Conservation (phyloP, 2,113 vertebrate species). For the Trogon surrucura region DNA sequence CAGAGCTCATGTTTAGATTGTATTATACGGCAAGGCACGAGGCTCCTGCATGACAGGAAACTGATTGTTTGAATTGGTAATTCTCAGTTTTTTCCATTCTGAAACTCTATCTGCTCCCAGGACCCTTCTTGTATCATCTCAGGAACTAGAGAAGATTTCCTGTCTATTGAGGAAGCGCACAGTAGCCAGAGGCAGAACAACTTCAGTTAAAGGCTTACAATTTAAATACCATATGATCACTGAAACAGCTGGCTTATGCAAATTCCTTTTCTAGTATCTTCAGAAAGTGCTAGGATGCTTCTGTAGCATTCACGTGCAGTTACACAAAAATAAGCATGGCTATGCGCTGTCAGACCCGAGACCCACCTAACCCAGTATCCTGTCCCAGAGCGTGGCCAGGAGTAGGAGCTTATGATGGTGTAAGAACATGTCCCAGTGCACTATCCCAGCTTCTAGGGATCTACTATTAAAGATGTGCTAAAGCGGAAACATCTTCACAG, state of each 20-base stretch:
- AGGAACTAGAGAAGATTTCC: conserved; percentile 7
- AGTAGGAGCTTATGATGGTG: background rate
- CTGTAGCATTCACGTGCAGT: background rate
- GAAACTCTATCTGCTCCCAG: background rate
- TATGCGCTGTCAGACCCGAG: background rate
- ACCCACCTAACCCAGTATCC: background rate
- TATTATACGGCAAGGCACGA: background rate
- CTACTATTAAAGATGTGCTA: background rate
- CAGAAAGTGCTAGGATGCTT: background rate
- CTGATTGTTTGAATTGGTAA: conserved; percentile 9
- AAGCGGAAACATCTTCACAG: background rate
- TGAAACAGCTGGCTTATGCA: background rate
- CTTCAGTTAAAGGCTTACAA: background rate
- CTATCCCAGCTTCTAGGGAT: background rate
- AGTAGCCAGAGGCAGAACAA: background rate
- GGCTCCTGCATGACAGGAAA: conserved; percentile 18
- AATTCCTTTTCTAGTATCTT: background rate
- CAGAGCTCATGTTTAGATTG: background rate
- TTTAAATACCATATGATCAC: background rate
- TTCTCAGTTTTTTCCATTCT: conserved; percentile 3
- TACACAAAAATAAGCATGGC: background rate
- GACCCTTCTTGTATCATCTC: background rate
- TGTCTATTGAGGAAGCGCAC: background rate
- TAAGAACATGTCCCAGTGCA: background rate
- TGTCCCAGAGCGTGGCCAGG: background rate